These are phyloP conservation scores for Escarpia spicata DNA, from an alignment of 2,888 invertebrate species.

Conservation along the genomic window DNA sequence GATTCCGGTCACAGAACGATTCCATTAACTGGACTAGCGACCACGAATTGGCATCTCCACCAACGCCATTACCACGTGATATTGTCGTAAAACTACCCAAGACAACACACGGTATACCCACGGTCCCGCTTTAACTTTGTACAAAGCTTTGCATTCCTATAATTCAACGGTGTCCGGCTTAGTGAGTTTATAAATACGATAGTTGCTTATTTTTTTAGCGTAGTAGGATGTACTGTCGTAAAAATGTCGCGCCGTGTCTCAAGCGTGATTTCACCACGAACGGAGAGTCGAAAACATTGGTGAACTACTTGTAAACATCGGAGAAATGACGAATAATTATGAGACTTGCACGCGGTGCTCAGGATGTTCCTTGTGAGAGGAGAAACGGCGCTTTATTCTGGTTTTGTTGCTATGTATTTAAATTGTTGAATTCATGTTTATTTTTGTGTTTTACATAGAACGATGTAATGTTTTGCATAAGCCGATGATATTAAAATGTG, in stretches of 20 bases:
- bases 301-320: not conserved
- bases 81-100: not conserved
- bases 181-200: not conserved
- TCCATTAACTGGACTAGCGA: not conserved
- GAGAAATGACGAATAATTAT: not conserved
- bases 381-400: not conserved
- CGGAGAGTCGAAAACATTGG: not conserved
- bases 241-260: too few relatives aligned
- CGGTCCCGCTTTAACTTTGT: not conserved
- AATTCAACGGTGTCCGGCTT: not conserved
- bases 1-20: not conserved
- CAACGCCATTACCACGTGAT: not conserved
- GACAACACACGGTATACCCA: not conserved
- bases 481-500: slow-evolving; percentile 16
- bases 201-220: not conserved
- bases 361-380: not conserved
- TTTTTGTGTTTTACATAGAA: slow-evolving; percentile 11
- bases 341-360: slow-evolving; percentile 12
- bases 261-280: not conserved
- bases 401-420: not conserved
- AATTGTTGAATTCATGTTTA: slow-evolving; percentile 16
- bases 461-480: slow-evolving; percentile 13
- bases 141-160: not conserved
- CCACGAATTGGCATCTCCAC: not conserved
- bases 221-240: not conserved